phyloP scores from a whole-genome alignment of 2,888 invertebrate genomes.

The Teleiodes luculella region DNA sequence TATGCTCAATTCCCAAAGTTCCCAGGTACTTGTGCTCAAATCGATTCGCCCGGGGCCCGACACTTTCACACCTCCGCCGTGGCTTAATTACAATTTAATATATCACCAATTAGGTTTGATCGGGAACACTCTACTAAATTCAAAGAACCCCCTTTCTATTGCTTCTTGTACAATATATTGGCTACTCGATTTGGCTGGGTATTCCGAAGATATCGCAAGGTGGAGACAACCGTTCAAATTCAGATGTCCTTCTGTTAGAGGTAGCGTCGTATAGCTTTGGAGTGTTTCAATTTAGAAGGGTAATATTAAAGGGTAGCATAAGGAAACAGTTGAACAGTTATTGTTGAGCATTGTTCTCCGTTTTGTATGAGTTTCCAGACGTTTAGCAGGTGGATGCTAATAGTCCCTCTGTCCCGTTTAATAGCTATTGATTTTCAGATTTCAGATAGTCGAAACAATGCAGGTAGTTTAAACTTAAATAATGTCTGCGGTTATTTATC shows the following conservation, averaged over 20 bases:
- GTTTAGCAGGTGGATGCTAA: conserved; percentile 10
- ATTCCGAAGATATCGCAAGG: background rate
- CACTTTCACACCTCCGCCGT: conserved; percentile 62
- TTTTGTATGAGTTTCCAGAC: conserved; percentile 10
- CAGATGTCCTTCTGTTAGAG: background rate
- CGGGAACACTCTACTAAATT: conserved; percentile 36
- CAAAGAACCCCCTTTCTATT: background rate
- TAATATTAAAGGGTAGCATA: background rate
- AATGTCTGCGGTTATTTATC: background rate
- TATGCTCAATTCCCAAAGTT: conserved; percentile 9
- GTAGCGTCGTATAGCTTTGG: background rate
- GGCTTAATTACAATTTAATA: conserved; percentile 76
- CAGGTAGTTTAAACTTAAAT: background rate
- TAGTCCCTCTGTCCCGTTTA: conserved; percentile 10
- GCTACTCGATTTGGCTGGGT: background rate
- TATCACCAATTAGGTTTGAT: conserved; percentile 74
- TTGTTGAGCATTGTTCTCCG: conserved; percentile 7
- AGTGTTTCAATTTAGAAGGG: background rate
- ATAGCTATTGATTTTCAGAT: conserved; percentile 7
- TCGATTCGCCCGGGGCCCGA: conserved; percentile 41
- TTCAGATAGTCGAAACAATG: background rate
- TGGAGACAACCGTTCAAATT: background rate
- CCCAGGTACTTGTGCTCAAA: conserved; percentile 18
- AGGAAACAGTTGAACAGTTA: conserved; percentile 5
- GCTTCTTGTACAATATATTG: background rate